Base-by-base conservation (phyloP, 37 sponge, comb jelly and placozoan genomes). In the Ianthella basta region DNA sequence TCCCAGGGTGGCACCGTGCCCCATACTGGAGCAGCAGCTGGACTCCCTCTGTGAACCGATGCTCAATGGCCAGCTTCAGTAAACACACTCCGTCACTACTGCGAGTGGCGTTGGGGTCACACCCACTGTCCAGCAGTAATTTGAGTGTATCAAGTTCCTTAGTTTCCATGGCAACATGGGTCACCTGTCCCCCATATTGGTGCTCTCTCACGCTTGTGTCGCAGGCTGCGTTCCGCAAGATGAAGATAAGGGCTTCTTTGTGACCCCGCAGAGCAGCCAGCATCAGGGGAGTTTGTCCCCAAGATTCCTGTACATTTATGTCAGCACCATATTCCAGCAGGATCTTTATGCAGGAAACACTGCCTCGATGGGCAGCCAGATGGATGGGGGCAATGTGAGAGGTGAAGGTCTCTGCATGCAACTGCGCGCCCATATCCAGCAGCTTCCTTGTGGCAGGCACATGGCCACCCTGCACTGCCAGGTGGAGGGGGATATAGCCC, bases 261-360 rank as follows among this genome's bases (percentile, higher is more conserved):
- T 82, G 87, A 35, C 80, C 60, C 59, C 72, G 39, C 21, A 60
- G 38, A 27, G 89, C 86, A 37, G 95, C 89, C 38, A 94, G 84
- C 65, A 87, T 85, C 18, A 94, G 83, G 20, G 95, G 92, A 25
- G 95, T 87, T 39, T 86, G 92, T 15, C 95, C 95, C 95, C 95
- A 94, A 0, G 92, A 89, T 60, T 94, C 95, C 57, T 91, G 95
- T 16, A 56, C 69, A 56, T 94, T 69, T 41, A 89, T 69, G 55
- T 86, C 34, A 4, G 89, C 87, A 15, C 87, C 83, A 18, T 60
- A 67, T 14, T 56, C 6, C 15, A 82, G 57, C 50, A 94, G 72
- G 18, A 55, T 50, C 82, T 86, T 70, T 0, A 87, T 59, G 30
- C 79, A 84, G 34, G 60, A 84, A 41, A 83, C 79, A 83, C 87